These are phyloP conservation scores for Hemicentrotus pulcherrimus DNA, from an alignment of 35 echinoderm and acorn worm genomes.

Conservation along the genomic window DNA sequence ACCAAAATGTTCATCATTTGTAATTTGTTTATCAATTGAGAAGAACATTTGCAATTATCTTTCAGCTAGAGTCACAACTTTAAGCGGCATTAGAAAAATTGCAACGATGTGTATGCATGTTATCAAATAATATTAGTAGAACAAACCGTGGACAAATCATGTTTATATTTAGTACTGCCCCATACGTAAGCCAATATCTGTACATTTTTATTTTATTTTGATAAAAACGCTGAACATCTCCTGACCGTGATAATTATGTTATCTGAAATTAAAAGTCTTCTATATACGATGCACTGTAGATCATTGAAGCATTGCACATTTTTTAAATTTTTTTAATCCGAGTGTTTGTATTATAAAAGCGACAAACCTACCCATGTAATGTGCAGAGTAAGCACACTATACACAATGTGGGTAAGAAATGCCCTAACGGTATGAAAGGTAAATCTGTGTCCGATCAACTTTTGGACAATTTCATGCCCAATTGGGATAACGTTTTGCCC, in stretches of 20 bases:
- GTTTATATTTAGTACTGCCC: not conserved
- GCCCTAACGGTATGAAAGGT: too few relatives aligned
- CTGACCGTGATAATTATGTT: not conserved
- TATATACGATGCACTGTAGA: not conserved
- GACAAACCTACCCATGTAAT: not conserved
- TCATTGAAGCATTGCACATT: not conserved
- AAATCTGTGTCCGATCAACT: too few relatives aligned
- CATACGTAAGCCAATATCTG: not conserved
- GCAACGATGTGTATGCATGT: not conserved
- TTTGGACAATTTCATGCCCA: too few relatives aligned
- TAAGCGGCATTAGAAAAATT: not conserved
- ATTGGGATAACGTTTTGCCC: too few relatives aligned
- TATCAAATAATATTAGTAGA: not conserved
- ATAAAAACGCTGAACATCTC: conserved; percentile 2
- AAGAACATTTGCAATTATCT: not conserved
- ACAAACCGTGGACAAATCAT: not conserved
- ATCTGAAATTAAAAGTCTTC: conserved; percentile 2
- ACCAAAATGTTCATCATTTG: not conserved
- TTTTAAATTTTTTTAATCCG: not conserved
- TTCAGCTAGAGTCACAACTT: not conserved
- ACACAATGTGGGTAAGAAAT: too few relatives aligned
- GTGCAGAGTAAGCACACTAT: too few relatives aligned
- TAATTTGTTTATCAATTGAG: not conserved
- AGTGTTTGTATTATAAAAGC: not conserved
- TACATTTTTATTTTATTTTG: not conserved